Conservation (phyloP, 2,888 invertebrate genomes). For the Carpatolechia fugitivella region DNA sequence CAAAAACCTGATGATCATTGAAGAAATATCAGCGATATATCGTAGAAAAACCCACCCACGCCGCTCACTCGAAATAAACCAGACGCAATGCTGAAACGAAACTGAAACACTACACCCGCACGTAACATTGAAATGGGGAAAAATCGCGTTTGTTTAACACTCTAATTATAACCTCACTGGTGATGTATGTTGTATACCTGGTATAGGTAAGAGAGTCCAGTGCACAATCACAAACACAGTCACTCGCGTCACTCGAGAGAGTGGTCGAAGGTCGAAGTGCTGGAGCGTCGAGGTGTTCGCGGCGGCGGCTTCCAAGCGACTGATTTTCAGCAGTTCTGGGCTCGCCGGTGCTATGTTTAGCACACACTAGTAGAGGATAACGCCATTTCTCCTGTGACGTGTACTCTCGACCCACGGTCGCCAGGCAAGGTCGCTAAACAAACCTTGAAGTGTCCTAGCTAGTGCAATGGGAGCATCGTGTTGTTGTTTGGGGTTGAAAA, state of each 20-base stretch:
- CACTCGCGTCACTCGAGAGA: conserved; percentile 75
- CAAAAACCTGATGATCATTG: not conserved
- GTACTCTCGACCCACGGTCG: conserved; percentile 39
- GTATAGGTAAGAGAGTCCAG: conserved; percentile 33
- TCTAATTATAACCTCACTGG: conserved; percentile 36
- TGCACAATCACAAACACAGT: conserved; percentile 68
- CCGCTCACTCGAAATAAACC: conserved; percentile 65
- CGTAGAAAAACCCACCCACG: conserved; percentile 54
- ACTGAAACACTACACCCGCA: conserved; percentile 66
- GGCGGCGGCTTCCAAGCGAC: conserved; percentile 75
- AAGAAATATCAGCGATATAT: conserved; percentile 43
- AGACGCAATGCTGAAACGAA: conserved; percentile 46
- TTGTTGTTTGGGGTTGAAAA: not conserved
- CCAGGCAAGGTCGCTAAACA: conserved; percentile 63
- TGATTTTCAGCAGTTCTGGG: conserved; percentile 42
- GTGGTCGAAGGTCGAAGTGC: conserved; percentile 72
- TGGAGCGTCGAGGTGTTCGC: conserved; percentile 71
- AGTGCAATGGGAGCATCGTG: not conserved
- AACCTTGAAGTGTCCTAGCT: conserved; percentile 43
- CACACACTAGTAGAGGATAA: conserved; percentile 51
- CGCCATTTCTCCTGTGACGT: conserved; percentile 57
- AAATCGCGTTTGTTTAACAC: conserved; percentile 43
- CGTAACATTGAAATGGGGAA: conserved; percentile 54
- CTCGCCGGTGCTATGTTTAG: conserved; percentile 57
- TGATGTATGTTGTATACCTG: conserved; percentile 37